These are phyloP conservation scores for Hirudo medicinalis DNA, from an alignment of 1,140 invertebrate species.

Conservation along the genomic window DNA sequence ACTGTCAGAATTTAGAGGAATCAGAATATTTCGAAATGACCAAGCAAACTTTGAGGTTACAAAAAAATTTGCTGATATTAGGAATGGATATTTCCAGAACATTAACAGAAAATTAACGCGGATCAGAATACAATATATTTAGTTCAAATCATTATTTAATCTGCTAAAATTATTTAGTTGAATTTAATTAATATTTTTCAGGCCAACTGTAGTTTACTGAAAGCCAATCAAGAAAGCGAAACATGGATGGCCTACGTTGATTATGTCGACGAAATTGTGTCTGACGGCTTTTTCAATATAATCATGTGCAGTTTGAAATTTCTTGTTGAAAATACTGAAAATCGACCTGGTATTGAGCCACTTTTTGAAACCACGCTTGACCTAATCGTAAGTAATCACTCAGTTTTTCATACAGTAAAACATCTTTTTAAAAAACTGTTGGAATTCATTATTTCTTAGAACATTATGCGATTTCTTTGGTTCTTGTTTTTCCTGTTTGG, in stretches of 20 bases:
- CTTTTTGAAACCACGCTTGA: conserved; percentile 72
- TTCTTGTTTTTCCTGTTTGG: too few species aligned
- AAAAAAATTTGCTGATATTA: too few species aligned
- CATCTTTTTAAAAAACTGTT: too few species aligned
- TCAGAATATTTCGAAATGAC: too few species aligned
- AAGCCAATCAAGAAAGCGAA: conserved; percentile 50
- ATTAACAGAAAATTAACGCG: too few species aligned
- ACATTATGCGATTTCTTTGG: too few species aligned
- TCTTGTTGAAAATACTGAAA: conserved; percentile 77
- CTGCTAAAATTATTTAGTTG: not conserved
- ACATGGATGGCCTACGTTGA: conserved; percentile 70
- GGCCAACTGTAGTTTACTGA: conserved; percentile 66
- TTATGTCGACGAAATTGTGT: conserved; percentile 71
- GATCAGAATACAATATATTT: too few species aligned
- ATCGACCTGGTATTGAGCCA: conserved; percentile 56
- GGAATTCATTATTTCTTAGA: too few species aligned
- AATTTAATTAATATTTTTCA: conserved; percentile 30
- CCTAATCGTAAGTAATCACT: conserved; percentile 41
- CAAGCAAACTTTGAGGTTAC: too few species aligned
- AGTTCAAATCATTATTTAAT: not conserved
- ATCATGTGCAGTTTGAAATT: conserved; percentile 62
- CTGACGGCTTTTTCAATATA: conserved; percentile 64
- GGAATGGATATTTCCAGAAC: too few species aligned
- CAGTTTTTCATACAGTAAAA: too few species aligned
- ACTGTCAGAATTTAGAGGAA: too few species aligned